A percentile compares a stretch with the other conserved stretches of the same genome.
phyloP scores from a whole-genome alignment of 2,888 invertebrate species.

The Nephrocerus scutellatus region DNA sequence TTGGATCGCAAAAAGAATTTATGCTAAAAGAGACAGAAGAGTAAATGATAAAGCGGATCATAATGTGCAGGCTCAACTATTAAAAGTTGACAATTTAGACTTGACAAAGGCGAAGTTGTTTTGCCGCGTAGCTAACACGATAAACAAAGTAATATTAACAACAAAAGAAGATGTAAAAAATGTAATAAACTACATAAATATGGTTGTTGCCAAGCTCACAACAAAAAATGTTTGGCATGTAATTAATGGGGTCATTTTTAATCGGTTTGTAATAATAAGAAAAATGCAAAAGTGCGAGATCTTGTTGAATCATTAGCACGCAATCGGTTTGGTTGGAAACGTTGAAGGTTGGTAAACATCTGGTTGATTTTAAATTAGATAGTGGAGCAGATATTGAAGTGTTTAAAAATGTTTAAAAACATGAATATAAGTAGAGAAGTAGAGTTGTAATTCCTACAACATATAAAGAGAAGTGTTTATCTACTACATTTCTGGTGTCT shows the following conservation, averaged over 20 bases:
- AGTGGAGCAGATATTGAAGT: too few relatives aligned
- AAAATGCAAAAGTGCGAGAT: constrained; percentile 4
- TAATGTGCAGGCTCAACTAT: constrained; percentile 21
- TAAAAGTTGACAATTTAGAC: constrained; percentile 17
- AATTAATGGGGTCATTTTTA: constrained; percentile 6
- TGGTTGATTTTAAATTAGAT: too few relatives aligned
- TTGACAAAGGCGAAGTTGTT: constrained; percentile 4
- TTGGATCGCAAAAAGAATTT: constrained; percentile 22
- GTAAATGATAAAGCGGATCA: constrained; percentile 26
- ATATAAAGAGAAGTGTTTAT: constrained; percentile 5
- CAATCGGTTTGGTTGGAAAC: constrained; percentile 5
- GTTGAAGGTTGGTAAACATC: too few relatives aligned
- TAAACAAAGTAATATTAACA: constrained; percentile 1
- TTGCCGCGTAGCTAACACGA: constrained; percentile 9
- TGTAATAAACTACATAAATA: too few relatives aligned
- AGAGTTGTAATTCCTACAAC: constrained; percentile 4
- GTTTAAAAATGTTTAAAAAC: too few relatives aligned
- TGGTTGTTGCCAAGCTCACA: too few relatives aligned
- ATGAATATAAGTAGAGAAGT: too few relatives aligned
- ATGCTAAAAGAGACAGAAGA: constrained; percentile 27
- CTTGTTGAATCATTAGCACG: constrained; percentile 3
- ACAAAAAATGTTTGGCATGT: constrained; percentile 10
- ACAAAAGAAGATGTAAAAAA: too few relatives aligned
- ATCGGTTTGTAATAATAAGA: constrained; percentile 4
- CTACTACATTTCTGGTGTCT: constrained; percentile 3